phyloP scores from a whole-genome alignment of 2,113 vertebrate species.

The Hemicordylus capensis region DNA sequence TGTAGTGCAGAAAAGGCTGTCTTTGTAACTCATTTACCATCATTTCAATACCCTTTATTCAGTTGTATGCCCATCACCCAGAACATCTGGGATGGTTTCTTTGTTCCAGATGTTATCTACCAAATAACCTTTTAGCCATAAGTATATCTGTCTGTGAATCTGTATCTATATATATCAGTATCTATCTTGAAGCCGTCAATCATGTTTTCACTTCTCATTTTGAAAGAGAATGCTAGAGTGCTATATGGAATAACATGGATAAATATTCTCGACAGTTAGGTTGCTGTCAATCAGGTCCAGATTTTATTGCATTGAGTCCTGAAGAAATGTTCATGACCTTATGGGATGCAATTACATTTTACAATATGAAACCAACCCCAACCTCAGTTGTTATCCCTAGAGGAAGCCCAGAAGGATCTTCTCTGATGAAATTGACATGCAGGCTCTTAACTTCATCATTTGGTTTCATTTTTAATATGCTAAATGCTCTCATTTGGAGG shows the following conservation, averaged over 20 bases:
- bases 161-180: background rate
- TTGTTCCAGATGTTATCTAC: background rate
- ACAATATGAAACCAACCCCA: background rate
- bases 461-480: background rate
- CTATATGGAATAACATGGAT: background rate
- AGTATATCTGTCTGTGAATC: background rate
- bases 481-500: background rate
- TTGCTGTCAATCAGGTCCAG: constrained; percentile 53
- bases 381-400: background rate
- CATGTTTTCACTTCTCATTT: constrained; percentile 24
- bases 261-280: constrained; percentile 49
- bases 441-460: background rate
- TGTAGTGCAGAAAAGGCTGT: background rate
- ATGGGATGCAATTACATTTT: constrained; percentile 50
- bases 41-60: background rate
- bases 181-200: background rate
- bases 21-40: background rate
- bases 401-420: background rate
- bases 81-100: background rate
- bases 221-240: background rate
- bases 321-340: constrained; percentile 36
- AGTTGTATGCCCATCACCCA: background rate
- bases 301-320: constrained; percentile 47
- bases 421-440: background rate
- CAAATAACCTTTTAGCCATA: too few relatives aligned